Evolutionary conservation across 35 echinoderm and acorn worm species (phyloP).

Genomic region (Anneissia japonica): DNA sequence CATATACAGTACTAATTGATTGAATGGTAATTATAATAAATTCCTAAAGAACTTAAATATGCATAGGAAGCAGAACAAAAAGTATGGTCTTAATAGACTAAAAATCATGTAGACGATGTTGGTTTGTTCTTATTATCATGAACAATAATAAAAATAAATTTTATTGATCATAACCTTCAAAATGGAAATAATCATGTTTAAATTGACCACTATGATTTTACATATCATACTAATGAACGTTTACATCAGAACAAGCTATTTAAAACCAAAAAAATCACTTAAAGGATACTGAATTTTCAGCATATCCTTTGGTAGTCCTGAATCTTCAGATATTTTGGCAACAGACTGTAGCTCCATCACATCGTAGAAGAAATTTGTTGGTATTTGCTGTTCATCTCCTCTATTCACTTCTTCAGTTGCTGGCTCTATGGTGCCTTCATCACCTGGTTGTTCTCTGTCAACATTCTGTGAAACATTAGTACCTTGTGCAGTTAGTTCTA

Average conservation of each 20-base stretch:
- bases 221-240: not conserved
- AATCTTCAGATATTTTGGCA: constrained; percentile 60
- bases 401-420: no score
- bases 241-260: no score
- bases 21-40: no score
- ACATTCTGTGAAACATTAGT: not conserved
- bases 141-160: not conserved
- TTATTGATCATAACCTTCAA: not conserved
- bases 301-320: constrained; percentile 69
- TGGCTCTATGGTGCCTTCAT: constrained; percentile 4
- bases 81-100: no score
- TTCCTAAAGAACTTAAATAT: no score
- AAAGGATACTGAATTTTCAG: constrained; percentile 91
- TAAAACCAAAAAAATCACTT: no score
- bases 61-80: no score
- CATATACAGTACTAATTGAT: no score
- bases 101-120: not conserved
- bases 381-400: constrained; percentile 53
- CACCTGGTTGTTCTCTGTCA: not conserved
- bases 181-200: not conserved
- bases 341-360: constrained; percentile 57
- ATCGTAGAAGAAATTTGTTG: constrained; percentile 73
- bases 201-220: not conserved
- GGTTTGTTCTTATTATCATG: not conserved
- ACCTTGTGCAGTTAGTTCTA: not conserved